Conservation (phyloP, 2,888 invertebrate genomes). For the Ametastegia equiseti region DNA sequence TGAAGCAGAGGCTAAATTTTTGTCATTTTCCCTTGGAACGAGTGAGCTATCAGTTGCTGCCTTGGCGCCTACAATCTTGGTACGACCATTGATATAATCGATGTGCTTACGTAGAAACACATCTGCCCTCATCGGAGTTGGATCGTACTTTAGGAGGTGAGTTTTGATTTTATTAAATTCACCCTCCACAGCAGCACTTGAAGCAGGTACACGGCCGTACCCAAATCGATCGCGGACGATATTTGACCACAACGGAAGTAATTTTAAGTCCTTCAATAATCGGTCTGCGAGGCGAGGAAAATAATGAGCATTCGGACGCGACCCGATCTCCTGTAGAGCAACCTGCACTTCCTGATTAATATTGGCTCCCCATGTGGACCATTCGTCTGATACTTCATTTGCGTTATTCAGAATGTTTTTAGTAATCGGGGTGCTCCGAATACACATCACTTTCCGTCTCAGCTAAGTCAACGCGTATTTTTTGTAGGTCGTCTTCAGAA, state of each 20-base stretch:
- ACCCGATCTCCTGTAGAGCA: too few relatives aligned
- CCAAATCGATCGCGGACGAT: slow-evolving; percentile 45
- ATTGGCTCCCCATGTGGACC: too few relatives aligned
- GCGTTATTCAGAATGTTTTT: not conserved
- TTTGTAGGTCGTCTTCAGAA: too few relatives aligned
- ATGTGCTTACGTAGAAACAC: slow-evolving; percentile 36
- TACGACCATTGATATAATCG: slow-evolving; percentile 38
- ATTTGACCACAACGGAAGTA: slow-evolving; percentile 47
- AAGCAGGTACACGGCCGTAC: slow-evolving; percentile 47
- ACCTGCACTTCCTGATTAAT: too few relatives aligned
- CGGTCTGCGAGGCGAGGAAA: slow-evolving; percentile 5
- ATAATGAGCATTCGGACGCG: slow-evolving; percentile 45
- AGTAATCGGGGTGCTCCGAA: too few relatives aligned
- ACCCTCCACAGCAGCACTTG: slow-evolving; percentile 50
- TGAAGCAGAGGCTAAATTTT: not conserved
- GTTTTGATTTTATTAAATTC: slow-evolving; percentile 48
- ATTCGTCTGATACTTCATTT: too few relatives aligned
- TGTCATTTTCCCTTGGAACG: not conserved
- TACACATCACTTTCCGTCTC: too few relatives aligned
- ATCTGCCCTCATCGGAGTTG: slow-evolving; percentile 23
- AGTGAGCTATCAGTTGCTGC: too few relatives aligned
- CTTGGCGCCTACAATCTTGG: slow-evolving; percentile 39
- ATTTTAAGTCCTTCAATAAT: slow-evolving; percentile 23
- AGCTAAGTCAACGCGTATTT: too few relatives aligned
- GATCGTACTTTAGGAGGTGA: slow-evolving; percentile 26